Percentiles rank a stretch among this genome's conserved stretches.
Evolutionary conservation across 2,888 invertebrate species (phyloP).

Genomic region (Apodemia hepburni): DNA sequence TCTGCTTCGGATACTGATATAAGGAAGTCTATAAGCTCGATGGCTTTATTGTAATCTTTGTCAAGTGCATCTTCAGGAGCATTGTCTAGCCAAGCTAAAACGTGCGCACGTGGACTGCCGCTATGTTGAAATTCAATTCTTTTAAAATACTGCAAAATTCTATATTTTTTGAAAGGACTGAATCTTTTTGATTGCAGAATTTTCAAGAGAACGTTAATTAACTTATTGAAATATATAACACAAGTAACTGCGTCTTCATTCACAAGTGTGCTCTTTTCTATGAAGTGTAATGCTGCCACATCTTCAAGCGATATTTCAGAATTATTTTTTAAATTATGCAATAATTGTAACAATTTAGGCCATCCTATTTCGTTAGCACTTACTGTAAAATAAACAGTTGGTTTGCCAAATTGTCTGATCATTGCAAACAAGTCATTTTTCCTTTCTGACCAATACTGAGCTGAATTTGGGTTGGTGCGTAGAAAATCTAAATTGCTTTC

Average conservation of each 20-base stretch:
- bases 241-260: conserved; percentile 35
- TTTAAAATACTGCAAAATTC: conserved; percentile 36
- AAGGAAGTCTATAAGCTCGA: conserved; percentile 36
- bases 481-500: too few relatives aligned
- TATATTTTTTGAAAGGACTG: conserved; percentile 37
- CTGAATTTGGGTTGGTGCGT: too few relatives aligned
- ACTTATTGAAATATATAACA: conserved; percentile 39
- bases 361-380: conserved; percentile 44
- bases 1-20: conserved; percentile 34
- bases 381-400: conserved; percentile 42
- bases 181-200: conserved; percentile 32
- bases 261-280: conserved; percentile 26
- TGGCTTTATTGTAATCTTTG: conserved; percentile 33
- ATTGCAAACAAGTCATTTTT: conserved; percentile 40
- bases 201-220: conserved; percentile 34
- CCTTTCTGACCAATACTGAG: conserved; percentile 17
- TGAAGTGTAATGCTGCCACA: neutral
- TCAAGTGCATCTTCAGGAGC: conserved; percentile 33
- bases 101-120: conserved; percentile 37
- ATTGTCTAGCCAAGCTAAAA: conserved; percentile 35
- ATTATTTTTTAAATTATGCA: conserved; percentile 34
- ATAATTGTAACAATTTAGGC: conserved; percentile 33
- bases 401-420: conserved; percentile 46
- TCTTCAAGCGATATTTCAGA: conserved; percentile 10
- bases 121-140: conserved; percentile 40